These are phyloP conservation scores for Pipistrellus kuhlii DNA, from an alignment of 2,797 vertebrate species.

Conservation along the genomic window DNA sequence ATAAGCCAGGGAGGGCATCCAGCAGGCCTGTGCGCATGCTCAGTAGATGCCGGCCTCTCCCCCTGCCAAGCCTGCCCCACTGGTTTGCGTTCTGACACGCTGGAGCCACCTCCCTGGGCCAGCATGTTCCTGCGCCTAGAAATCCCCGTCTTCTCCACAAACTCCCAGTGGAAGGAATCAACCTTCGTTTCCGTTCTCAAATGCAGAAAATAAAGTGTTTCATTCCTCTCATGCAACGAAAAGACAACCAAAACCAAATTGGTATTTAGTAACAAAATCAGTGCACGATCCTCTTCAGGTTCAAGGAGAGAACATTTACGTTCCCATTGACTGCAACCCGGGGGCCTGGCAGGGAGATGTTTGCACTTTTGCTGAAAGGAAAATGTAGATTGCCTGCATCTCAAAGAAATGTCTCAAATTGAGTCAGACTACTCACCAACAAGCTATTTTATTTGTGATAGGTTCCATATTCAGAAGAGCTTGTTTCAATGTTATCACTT, in stretches of 20 bases:
- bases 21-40: neutral
- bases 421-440: neutral
- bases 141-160: neutral
- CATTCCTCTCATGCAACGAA: neutral
- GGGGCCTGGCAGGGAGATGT: neutral
- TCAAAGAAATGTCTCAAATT: slow-evolving; percentile 23
- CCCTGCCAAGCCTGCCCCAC: neutral
- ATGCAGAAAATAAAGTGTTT: slow-evolving; percentile 24
- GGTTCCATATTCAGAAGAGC: neutral
- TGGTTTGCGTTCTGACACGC: neutral
- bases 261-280: neutral
- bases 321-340: neutral
- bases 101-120: neutral
- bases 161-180: neutral
- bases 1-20: neutral
- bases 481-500: slow-evolving; percentile 33
- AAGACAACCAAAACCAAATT: neutral
- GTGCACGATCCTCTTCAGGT: neutral
- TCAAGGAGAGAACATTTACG: neutral
- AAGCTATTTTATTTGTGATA: slow-evolving; percentile 29
- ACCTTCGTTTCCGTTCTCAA: slow-evolving; percentile 19
- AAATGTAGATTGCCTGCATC: neutral
- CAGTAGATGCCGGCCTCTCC: neutral
- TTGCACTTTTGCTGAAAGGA: neutral
- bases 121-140: neutral